These are phyloP conservation scores for Pseudopipra pipra DNA, from an alignment of 2,113 vertebrate genomes.

Conservation along the genomic window DNA sequence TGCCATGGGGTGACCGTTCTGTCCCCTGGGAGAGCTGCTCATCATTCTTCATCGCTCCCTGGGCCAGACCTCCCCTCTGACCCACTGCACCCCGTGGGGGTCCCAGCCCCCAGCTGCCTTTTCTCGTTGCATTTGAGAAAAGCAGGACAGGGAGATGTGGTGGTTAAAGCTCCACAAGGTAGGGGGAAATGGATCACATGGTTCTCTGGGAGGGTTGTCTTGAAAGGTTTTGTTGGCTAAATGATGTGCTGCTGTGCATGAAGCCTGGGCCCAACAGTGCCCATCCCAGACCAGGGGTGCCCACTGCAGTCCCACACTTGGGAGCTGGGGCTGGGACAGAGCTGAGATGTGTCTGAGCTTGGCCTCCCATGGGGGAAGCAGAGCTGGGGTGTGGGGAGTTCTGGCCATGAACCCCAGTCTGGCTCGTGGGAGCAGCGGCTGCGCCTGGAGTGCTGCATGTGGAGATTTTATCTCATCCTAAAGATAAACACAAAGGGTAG, in stretches of 20 bases:
- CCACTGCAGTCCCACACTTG: background rate
- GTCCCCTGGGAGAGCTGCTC: background rate
- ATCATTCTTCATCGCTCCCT: background rate
- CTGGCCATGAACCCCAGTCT: background rate
- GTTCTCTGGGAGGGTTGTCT: background rate
- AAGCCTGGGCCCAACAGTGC: background rate
- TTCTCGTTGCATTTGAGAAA: background rate
- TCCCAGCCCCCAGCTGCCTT: background rate
- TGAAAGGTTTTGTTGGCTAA: background rate
- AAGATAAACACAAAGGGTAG: background rate
- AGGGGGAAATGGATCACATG: accelerated
- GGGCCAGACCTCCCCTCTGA: background rate
- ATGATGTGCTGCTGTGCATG: accelerated
- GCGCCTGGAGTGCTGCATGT: background rate
- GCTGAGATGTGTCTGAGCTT: background rate
- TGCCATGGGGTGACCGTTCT: accelerated
- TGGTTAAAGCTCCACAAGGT: background rate
- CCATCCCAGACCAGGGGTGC: background rate
- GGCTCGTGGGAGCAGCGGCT: background rate
- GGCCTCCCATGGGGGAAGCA: background rate
- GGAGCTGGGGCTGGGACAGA: background rate
- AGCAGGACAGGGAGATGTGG: background rate
- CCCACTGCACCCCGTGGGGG: accelerated
- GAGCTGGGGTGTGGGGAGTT: background rate
- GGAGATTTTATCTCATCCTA: background rate